Base-by-base conservation (phyloP, 2,888 invertebrate genomes). In the Unio delphinus region DNA sequence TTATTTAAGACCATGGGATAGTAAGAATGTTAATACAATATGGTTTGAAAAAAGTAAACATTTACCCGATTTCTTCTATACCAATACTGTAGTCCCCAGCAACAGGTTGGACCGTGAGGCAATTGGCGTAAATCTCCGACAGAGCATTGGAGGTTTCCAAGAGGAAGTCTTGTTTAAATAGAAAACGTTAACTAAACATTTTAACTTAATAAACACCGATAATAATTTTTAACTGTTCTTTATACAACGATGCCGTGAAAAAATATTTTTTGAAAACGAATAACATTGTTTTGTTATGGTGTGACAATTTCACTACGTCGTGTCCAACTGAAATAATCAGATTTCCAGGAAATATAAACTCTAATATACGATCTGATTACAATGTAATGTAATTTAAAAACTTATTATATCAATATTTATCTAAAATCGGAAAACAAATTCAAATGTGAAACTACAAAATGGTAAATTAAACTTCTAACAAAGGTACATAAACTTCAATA, bases 41-140 rank as follows among this genome's bases (percentile, higher is more conserved):
- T 63, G 57, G 57, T 57, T 57, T n/a, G 20, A 57, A 23, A 4
- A 57, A 57, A 23, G 57, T 57, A 4, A 4, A n/a, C 2, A 57
- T 57, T 55, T 65, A 74, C 76, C 67, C 72, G 15, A 76, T 57
- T 65, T 67, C 60, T n/a, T 76, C 64, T 56, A 76, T 76, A 1
- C 76, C 76, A 8, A 76, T 72, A 61, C 70, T 72, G 23, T 23
- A 23, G 23, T 23, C 23, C 23, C 23, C 23, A 23, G 23, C 23
- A 23, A 23, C 23, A 23, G 74, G 72, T 30, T 55, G 23, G 1
- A 77, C 74, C 45, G 61, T 45, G 15, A 77, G 63, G 8, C 11
- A 61, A 54, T 60, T 68, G 11, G 67, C 74, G 61, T 77, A 77
- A 17, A 72, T 68, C 17, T 59, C 62, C 8, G 71, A 68, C 20